A percentile compares a stretch with the other conserved stretches of the same genome.
These are phyloP conservation scores for Protobothrops flavoviridis DNA, from an alignment of 2,113 vertebrate species.

Conservation along the genomic window DNA sequence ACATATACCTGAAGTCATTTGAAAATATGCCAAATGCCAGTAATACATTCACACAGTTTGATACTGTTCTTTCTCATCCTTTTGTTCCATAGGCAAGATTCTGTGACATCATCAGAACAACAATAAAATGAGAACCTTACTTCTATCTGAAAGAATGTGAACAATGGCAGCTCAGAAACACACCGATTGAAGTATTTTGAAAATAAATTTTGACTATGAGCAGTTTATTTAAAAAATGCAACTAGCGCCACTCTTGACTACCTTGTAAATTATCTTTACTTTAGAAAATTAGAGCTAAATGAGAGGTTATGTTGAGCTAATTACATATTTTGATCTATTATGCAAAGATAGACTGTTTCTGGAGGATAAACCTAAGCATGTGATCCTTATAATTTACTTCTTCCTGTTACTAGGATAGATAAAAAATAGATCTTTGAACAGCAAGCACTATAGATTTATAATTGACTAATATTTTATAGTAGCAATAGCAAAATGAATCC, in stretches of 20 bases:
- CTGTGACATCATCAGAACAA: constrained; percentile 9
- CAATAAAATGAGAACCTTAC: constrained; percentile 22
- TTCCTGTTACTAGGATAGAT: neutral
- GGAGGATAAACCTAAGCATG: neutral
- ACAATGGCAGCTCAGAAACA: neutral
- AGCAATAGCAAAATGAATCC: neutral
- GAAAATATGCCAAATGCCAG: neutral
- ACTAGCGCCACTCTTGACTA: constrained; percentile 53
- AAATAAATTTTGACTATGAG: constrained; percentile 39
- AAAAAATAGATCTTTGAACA: neutral
- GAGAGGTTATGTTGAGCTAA: constrained; percentile 55
- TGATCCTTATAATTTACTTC: neutral
- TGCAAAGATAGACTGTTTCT: constrained; percentile 7
- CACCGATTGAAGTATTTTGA: constrained; percentile 26
- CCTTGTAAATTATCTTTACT: constrained; percentile 51
- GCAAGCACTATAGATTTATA: neutral
- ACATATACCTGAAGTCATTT: neutral
- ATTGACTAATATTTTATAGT: neutral
- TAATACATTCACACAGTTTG: neutral
- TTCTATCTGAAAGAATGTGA: constrained; percentile 3
- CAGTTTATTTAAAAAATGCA: constrained; percentile 51
- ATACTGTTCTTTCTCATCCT: neutral
- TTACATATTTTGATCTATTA: constrained; percentile 51
- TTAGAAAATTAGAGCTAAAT: constrained; percentile 57
- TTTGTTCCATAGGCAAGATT: neutral